phyloP scores from a whole-genome alignment of 2,888 invertebrate genomes.

The Limnephilus rhombicus region DNA sequence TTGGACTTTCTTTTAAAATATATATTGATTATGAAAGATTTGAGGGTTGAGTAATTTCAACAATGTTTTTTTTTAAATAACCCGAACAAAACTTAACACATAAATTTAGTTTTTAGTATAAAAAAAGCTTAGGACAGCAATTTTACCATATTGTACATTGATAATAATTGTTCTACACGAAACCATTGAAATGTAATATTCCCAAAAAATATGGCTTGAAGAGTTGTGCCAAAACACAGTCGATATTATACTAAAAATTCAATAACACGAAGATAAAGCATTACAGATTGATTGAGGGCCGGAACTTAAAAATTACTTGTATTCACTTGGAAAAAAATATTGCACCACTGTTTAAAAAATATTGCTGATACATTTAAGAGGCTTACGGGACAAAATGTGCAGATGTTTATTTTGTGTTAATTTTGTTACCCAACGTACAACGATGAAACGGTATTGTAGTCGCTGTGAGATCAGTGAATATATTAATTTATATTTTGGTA shows the following conservation, averaged over 20 bases:
- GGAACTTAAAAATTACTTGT: not conserved
- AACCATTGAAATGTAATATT: no score
- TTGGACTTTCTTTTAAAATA: no score
- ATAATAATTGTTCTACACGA: no score
- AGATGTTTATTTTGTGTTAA: constrained; percentile 25
- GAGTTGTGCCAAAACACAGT: no score
- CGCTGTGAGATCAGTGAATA: constrained; percentile 10
- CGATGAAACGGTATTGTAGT: constrained; percentile 5
- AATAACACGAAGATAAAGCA: not conserved
- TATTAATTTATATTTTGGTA: constrained; percentile 15
- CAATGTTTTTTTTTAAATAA: no score
- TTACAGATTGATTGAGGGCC: not conserved
- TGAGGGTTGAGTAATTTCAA: no score
- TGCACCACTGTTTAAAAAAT: not conserved
- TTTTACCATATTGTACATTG: no score
- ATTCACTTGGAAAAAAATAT: not conserved
- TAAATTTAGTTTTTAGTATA: no score
- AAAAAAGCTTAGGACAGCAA: no score
- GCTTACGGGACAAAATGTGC: constrained; percentile 23
- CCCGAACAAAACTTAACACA: no score
- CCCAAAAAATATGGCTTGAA: no score
- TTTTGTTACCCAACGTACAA: constrained; percentile 38
- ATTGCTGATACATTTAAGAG: not conserved
- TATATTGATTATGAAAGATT: no score
- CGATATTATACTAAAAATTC: not conserved